Base-by-base conservation (phyloP, 2,113 vertebrate species). In the Charadrius vociferus region DNA sequence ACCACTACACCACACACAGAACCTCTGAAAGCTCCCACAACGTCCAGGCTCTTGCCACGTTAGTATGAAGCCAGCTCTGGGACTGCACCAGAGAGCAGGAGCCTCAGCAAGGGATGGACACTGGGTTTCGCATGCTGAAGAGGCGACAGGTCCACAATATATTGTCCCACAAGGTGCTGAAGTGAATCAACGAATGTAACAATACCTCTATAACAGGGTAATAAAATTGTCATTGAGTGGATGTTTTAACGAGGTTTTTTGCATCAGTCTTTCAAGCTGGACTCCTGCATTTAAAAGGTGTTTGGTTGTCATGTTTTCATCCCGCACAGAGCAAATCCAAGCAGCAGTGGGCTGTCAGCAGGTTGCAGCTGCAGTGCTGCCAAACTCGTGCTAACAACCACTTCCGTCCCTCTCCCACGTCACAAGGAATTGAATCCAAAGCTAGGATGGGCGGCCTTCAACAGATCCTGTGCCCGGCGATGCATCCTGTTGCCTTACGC, bases 41-140 rank as follows among this genome's bases (percentile, higher is more conserved):
- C 0, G 1, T 56, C 56, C 96, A 56, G 47, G 83, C 83, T 66
- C 66, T 97, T 4, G 97, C 96, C 81, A 98, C 97, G 0, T 50
- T 98, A 8, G 98, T 98, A 65, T 98, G 97, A 96, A 75, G 34
- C 66, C 34, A 34, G 58, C 41, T 47, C 27, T 55, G 45, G 75
- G 72, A 36, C 59, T 15, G 50, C 20, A 18, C 37, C 88, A 39
- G 41, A 37, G 58, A 47, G 12, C 32, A 7, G 34, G 26, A 63
- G 39, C 55, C 72, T 68, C 77, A 45, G 50, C 39, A 10, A 27
- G 39, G 70, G 65, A 36, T 3, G 5, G 65, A 24, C 50, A 4
- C n/a, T 13, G 32, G 27, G 24, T 27, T 3, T 34, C 3, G 1
- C 5, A 0, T 12, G 27, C 49, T 37, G 18, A 73, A 71, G 8